A percentile compares a stretch with the other conserved stretches of the same genome.
phyloP scores from a whole-genome alignment of 2,113 vertebrate species.

The Brachypteracias leptosomus region DNA sequence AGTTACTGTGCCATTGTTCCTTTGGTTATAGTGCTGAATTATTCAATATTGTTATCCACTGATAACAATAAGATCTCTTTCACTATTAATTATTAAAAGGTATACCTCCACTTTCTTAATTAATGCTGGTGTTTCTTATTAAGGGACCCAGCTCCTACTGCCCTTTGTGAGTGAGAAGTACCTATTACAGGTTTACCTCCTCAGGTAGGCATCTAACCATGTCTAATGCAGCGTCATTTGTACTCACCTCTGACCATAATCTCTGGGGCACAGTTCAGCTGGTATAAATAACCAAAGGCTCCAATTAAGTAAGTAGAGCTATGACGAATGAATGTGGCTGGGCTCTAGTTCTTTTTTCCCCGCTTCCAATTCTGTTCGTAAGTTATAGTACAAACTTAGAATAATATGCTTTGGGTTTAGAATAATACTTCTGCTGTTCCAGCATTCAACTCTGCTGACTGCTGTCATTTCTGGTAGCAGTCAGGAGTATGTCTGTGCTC shows the following conservation, averaged over 20 bases:
- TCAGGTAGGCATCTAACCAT: neutral
- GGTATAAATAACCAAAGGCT: neutral
- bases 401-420: neutral
- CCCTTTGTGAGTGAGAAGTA: neutral
- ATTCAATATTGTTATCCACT: neutral
- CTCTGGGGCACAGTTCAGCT: neutral
- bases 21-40: conserved; percentile 40
- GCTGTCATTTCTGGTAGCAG: neutral
- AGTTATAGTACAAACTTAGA: neutral
- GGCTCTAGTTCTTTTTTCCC: neutral
- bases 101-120: neutral
- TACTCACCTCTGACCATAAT: neutral
- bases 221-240: neutral
- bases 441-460: neutral
- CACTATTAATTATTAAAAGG: conserved; percentile 43
- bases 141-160: neutral
- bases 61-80: neutral
- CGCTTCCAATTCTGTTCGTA: neutral
- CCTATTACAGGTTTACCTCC: neutral
- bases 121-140: neutral
- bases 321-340: neutral
- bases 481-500: neutral
- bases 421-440: neutral
- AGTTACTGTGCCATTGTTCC: conserved; percentile 28
- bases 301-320: neutral